phyloP scores from a whole-genome alignment of 2,888 invertebrate species.

The Drosophila differens region DNA sequence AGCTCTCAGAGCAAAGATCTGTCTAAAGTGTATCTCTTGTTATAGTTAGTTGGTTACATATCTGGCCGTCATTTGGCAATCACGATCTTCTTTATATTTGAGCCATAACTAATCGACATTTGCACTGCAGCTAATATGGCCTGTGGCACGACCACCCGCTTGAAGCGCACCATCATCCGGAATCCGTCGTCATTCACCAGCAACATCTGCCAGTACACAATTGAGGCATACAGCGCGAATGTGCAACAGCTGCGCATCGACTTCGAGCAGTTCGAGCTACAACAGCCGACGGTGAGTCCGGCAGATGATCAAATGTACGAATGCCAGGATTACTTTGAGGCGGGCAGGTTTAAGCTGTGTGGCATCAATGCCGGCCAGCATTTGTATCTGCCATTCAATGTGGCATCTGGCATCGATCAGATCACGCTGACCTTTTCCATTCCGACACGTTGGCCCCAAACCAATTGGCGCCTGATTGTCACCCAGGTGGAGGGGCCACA shows the following conservation, averaged over 20 bases:
- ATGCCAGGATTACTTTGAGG: slow-evolving; percentile 78
- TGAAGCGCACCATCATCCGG: slow-evolving; percentile 83
- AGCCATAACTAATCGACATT: not conserved
- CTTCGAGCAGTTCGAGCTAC: slow-evolving; percentile 79
- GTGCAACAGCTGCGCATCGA: slow-evolving; percentile 84
- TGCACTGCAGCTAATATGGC: slow-evolving; percentile 77
- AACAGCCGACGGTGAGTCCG: slow-evolving; percentile 60
- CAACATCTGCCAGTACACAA: slow-evolving; percentile 76
- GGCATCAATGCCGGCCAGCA: slow-evolving; percentile 89
- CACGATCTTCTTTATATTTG: not conserved
- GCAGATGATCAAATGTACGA: slow-evolving; percentile 51
- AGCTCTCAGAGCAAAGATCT: not conserved
- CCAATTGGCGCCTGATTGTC: slow-evolving; percentile 87
- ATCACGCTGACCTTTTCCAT: slow-evolving; percentile 86
- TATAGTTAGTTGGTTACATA: not conserved
- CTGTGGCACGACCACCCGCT: slow-evolving; percentile 75
- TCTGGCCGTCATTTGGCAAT: not conserved
- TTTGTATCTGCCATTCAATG: slow-evolving; percentile 83
- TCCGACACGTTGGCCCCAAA: slow-evolving; percentile 82
- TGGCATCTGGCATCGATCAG: slow-evolving; percentile 75
- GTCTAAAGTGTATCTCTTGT: not conserved
- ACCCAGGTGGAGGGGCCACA: slow-evolving; percentile 87
- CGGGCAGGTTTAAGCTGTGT: slow-evolving; percentile 85
- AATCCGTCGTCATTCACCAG: slow-evolving; percentile 68
- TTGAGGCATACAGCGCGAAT: slow-evolving; percentile 79